Percentiles rank a stretch among this genome's conserved stretches.
Evolutionary conservation across 2,888 invertebrate species (phyloP).

Genomic region (Creontiades dilutus): DNA sequence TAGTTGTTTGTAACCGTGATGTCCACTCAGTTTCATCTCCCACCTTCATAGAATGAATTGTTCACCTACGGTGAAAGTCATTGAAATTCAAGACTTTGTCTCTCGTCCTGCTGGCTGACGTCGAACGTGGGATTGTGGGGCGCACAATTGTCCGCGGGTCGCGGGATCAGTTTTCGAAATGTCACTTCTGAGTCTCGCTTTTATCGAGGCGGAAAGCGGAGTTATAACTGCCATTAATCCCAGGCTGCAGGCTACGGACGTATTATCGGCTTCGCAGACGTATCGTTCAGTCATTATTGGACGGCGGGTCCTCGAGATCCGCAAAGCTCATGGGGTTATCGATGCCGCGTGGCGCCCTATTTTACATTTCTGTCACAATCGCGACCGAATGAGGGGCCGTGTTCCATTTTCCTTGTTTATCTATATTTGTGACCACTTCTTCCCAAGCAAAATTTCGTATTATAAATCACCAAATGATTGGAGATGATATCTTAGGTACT

Average conservation of each 20-base stretch:
- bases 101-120: no score
- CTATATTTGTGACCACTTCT: neutral
- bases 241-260: neutral
- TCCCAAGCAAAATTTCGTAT: neutral
- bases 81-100: no score
- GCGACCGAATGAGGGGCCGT: neutral
- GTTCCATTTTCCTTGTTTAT: neutral
- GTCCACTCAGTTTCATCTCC: no score
- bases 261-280: constrained; percentile 18
- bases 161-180: constrained; percentile 21
- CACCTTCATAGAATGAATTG: no score
- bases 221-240: constrained; percentile 13
- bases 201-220: constrained; percentile 10
- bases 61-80: no score
- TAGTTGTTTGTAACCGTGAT: no score
- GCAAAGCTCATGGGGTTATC: neutral
- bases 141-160: neutral
- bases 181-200: neutral
- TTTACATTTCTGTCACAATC: constrained; percentile 8
- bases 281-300: constrained; percentile 33
- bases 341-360: neutral
- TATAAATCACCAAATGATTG: no score
- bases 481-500: no score
- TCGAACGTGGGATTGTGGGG: neutral
- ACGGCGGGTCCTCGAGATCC: neutral